Evolutionary conservation across 2,797 vertebrate species (phyloP).

Genomic region (Cuculus canorus): DNA sequence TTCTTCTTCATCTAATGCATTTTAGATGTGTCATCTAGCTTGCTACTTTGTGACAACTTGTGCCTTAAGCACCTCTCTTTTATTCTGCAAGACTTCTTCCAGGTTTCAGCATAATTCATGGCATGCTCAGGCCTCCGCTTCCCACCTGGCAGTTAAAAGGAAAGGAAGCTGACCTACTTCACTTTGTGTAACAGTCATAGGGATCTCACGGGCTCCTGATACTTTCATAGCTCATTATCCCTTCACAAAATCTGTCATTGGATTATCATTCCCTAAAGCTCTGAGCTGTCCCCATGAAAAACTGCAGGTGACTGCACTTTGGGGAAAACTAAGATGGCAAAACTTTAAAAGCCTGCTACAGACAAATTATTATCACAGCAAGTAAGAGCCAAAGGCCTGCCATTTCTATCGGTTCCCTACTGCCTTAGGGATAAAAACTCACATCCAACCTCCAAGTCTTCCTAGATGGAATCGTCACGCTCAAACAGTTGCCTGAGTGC

Average conservation of each 20-base stretch:
- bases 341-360: background rate
- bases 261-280: background rate
- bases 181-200: background rate
- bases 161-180: slow-evolving; percentile 11
- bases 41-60: background rate
- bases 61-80: background rate
- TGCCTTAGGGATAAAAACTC: background rate
- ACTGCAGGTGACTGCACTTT: background rate
- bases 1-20: slow-evolving; percentile 16
- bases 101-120: slow-evolving; percentile 2
- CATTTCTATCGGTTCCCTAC: background rate
- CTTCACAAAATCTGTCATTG: background rate
- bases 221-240: background rate
- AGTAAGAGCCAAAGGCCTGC: background rate
- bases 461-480: background rate
- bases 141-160: background rate
- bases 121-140: background rate
- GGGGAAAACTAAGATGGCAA: background rate
- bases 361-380: background rate
- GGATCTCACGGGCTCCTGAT: background rate
- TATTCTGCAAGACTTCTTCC: background rate
- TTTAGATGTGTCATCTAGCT: background rate
- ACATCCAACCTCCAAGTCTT: background rate
- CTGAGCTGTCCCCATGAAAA: background rate
- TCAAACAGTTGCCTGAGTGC: background rate